These are phyloP conservation scores for Synchiropus splendidus DNA, from an alignment of 2,113 vertebrate genomes.

Conservation along the genomic window DNA sequence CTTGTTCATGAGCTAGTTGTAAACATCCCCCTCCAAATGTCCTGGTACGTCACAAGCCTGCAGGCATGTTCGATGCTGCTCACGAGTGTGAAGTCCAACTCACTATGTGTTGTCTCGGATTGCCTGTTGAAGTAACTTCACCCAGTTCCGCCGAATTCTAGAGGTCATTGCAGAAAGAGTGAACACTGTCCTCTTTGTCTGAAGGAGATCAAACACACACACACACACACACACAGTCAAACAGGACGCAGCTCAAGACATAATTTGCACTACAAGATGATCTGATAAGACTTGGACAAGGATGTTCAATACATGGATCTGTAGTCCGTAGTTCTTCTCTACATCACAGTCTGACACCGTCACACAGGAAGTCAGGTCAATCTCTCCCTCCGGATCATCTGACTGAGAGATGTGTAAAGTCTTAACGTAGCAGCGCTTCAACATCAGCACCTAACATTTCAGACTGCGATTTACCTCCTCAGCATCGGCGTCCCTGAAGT, in stretches of 20 bases:
- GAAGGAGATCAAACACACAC: conserved; percentile 50
- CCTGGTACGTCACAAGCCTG: too few species aligned
- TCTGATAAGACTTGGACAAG: background rate
- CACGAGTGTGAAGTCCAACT: conserved; percentile 23
- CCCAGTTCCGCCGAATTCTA: conserved; percentile 89
- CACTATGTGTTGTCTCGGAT: conserved; percentile 78
- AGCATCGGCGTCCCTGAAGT: conserved; percentile 83
- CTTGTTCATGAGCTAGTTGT: conserved; percentile 53
- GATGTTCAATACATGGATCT: conserved; percentile 74
- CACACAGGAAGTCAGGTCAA: conserved; percentile 74
- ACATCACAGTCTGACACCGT: conserved; percentile 79
- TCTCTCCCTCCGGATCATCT: conserved; percentile 83
- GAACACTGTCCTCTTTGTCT: conserved; percentile 81
- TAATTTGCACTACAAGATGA: background rate
- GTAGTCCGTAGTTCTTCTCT: conserved; percentile 90
- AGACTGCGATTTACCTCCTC: conserved; percentile 78
- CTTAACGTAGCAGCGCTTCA: too few species aligned
- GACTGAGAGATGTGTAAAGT: conserved; percentile 57
- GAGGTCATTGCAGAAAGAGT: conserved; percentile 91
- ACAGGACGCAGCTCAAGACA: conserved; percentile 38
- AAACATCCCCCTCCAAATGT: conserved; percentile 92
- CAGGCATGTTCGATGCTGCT: background rate
- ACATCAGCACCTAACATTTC: too few species aligned
- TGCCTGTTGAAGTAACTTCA: conserved; percentile 80
- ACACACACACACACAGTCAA: conserved; percentile 17